These are phyloP conservation scores for Pseudomugil tenellus DNA, from an alignment of 2,797 vertebrate genomes.

Conservation along the genomic window DNA sequence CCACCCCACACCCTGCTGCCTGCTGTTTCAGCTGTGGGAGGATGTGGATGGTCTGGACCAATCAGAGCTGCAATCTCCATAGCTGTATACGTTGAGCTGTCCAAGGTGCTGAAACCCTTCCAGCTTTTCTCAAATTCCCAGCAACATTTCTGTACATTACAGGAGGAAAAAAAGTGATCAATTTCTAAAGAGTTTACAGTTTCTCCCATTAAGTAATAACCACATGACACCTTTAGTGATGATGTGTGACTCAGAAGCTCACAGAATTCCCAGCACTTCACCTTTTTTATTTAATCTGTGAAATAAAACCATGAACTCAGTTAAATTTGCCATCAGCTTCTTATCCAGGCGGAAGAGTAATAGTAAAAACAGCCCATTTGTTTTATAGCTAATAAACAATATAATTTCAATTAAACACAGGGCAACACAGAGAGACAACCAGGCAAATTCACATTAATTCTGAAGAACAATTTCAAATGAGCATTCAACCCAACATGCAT, in stretches of 20 bases:
- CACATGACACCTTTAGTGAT: no score
- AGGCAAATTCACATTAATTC: no score
- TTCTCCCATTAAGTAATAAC: no score
- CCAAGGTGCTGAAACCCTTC: slow-evolving; percentile 51
- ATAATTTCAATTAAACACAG: slow-evolving; percentile 26
- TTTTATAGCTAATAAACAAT: slow-evolving; percentile 11
- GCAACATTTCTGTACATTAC: background rate
- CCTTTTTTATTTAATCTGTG: background rate
- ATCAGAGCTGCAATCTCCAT: slow-evolving; percentile 22
- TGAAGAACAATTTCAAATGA: no score
- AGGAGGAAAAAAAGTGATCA: background rate
- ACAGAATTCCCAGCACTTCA: no score
- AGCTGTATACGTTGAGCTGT: slow-evolving; percentile 39
- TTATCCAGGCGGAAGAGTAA: slow-evolving; percentile 2
- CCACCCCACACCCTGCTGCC: slow-evolving; percentile 1
- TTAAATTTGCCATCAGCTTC: slow-evolving; percentile 19
- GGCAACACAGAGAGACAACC: no score
- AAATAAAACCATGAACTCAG: slow-evolving; percentile 3
- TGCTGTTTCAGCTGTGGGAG: slow-evolving; percentile 6
- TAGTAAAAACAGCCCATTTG: slow-evolving; percentile 1
- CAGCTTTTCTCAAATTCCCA: background rate
- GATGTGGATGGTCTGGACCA: slow-evolving; percentile 20
- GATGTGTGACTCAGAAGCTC: no score
- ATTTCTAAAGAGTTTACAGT: background rate
- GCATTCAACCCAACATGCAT: no score